Evolutionary conservation across 2,113 vertebrate genomes (phyloP), one percentile per base, ranked within the genome.

Genomic region (Cynocephalus volans): DNA sequence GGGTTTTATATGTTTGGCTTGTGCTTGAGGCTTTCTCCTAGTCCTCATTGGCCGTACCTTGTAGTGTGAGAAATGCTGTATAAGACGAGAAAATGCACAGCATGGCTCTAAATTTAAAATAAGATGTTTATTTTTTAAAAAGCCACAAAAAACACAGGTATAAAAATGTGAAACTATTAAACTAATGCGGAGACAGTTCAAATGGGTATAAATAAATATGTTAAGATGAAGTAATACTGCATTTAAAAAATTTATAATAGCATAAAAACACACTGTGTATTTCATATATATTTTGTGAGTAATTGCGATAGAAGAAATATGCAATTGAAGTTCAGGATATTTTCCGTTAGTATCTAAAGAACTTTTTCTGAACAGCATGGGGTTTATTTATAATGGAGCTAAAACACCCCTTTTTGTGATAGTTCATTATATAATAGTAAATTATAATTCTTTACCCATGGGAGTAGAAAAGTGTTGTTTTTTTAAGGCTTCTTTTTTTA

Each of bases 1-100:
- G 70, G 62, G 81, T 94, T 98, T 96, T 95, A 76, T 97, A 17
- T 87, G 58, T 72, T 98, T 98, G 97, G 97, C 98, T 48, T 24
- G 14, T 50, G 19, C 62, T 15, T 24, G 19, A 15, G 54, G 67
- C 77, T 82, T 21, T 31, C 80, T 97, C 94, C 80, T 19, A 2
- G 94, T 2, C 72, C 62, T 95, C 9, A 0, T 2, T 93, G 95
- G 95, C 92, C 45, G 41, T 36, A 26, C n/a, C n/a, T 41, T 80
- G 70, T 18, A 36, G 77, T 13, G 18, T 54, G 28, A 58, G 90
- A 87, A 65, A 85, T 48, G 2, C 50, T 85, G 0, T 77, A 7
- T 23, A 54, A 62, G 73, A 91, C 58, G 52, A 77, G 65, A 73
- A 62, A 77, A 33, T n/a, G 31, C 3, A 62, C 26, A 28, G 9